Percentiles rank a stretch among this genome's conserved stretches.
phyloP scores from a whole-genome alignment of 2,797 vertebrate genomes.

The Centropyge bicolor region DNA sequence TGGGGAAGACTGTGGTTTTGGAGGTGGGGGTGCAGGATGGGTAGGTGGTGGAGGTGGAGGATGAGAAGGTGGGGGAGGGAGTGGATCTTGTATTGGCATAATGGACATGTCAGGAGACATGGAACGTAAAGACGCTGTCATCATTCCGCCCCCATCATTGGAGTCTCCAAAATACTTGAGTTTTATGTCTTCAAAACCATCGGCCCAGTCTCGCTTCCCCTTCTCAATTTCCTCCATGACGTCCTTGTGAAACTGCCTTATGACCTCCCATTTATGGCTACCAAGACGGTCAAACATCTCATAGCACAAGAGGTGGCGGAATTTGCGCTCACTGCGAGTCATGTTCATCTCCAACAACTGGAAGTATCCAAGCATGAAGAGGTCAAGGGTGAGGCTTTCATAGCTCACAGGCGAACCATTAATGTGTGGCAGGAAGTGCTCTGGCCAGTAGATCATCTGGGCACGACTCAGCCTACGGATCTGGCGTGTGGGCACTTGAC shows the following conservation, averaged over 20 bases:
- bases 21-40: conserved; percentile 41
- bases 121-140: conserved; percentile 75
- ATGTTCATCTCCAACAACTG: conserved; percentile 97
- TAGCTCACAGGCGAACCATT: conserved; percentile 88
- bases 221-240: conserved; percentile 92
- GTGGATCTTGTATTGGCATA: conserved; percentile 50
- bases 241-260: conserved; percentile 92
- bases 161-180: conserved; percentile 90
- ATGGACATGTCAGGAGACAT: conserved; percentile 74
- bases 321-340: conserved; percentile 92
- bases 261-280: conserved; percentile 92
- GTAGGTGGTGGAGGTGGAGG: conserved; percentile 74
- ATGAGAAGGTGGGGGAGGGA: conserved; percentile 69
- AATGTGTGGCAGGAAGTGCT: conserved; percentile 94
- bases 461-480: conserved; percentile 87
- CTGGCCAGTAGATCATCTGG: conserved; percentile 94
- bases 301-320: conserved; percentile 96
- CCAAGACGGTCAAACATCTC: conserved; percentile 98
- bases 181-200: conserved; percentile 94
- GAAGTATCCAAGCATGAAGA: conserved; percentile 99
- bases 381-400: conserved; percentile 93
- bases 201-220: conserved; percentile 89
- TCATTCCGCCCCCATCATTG: conserved; percentile 72
- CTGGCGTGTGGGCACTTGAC: conserved; percentile 89
- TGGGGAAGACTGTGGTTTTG: conserved; percentile 30